phyloP scores from a whole-genome alignment of 2,797 vertebrate species.

The Microtus agrestis region DNA sequence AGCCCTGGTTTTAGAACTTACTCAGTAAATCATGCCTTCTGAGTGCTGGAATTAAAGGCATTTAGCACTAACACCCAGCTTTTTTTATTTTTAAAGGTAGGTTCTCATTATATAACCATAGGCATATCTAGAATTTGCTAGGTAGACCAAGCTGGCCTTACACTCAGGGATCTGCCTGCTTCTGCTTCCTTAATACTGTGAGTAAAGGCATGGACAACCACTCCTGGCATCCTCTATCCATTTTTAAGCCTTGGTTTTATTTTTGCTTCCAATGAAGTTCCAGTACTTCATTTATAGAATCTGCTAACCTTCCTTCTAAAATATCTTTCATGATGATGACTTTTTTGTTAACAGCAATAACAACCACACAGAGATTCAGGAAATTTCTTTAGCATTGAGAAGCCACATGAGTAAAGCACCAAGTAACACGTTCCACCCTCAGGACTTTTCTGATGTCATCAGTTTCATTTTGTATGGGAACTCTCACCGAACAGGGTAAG shows the following conservation, averaged over 20 bases:
- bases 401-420: slow-evolving; percentile 97
- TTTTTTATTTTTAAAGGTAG: neutral
- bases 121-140: neutral
- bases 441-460: slow-evolving; percentile 99
- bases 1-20: neutral
- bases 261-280: slow-evolving; percentile 38
- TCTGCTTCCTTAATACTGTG: neutral
- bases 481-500: slow-evolving; percentile 95
- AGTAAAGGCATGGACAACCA: neutral
- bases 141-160: neutral
- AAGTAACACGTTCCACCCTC: slow-evolving; percentile 97
- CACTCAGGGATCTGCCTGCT: neutral
- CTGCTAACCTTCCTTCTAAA: slow-evolving; percentile 27
- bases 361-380: slow-evolving; percentile 94
- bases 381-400: slow-evolving; percentile 95
- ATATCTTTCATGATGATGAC: neutral
- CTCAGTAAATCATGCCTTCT: neutral
- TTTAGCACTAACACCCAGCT: neutral
- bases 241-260: slow-evolving; percentile 51
- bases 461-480: slow-evolving; percentile 98
- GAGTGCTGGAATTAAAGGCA: neutral
- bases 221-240: neutral
- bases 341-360: slow-evolving; percentile 90
- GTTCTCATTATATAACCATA: neutral
- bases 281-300: neutral